Base-by-base conservation (phyloP, 2,797 vertebrate genomes). In the Simalia tracyae region DNA sequence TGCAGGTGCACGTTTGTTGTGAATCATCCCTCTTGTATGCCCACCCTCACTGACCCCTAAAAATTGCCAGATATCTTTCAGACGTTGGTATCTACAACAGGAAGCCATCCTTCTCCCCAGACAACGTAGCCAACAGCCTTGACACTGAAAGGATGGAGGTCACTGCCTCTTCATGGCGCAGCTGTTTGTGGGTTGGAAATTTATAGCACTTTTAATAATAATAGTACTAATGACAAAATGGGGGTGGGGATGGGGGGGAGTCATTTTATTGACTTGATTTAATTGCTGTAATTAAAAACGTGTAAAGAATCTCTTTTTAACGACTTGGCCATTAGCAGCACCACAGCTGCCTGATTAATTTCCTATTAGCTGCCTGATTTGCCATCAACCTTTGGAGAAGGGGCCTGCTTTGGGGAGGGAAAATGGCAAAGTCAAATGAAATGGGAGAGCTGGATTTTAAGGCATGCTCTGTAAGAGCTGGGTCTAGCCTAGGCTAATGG, bases 211-310 rank as follows among this genome's bases (percentile, higher is more conserved):
- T 95, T 93, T 68, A 87, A 91, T 90, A 92, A 92, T 84, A 92
- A 92, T 90, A 92, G 89, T 92, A 92, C 86, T 90, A 94, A 90
- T 87, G 22, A 94, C 42, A 85, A 87, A 68, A 93, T 86, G 68
- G 64, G 89, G 85, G 88, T 64, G 59, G 19, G 60, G 57, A 91
- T 7, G n/a, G 28, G 86, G 31, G 88, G 84, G 76, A 93, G 92
- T 90, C 91, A 94, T 95, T 97, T 98, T 97, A 98, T 96, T 95
- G 97, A 97, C 94, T 97, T 94, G 95, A 92, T 94, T 96, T 98
- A 98, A 98, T 98, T 96, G 96, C 96, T 97, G 97, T 98, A 97
- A 98, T 98, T 98, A 98, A 98, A 98, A 98, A 97, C 97, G 97
- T 93, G 97, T 96, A 97, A 97, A 97, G 96, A 97, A 97, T 97